Evolutionary conservation across 2,888 invertebrate genomes (phyloP), one percentile per base, ranked within the genome.

Genomic region (Nowickia ferox): DNA sequence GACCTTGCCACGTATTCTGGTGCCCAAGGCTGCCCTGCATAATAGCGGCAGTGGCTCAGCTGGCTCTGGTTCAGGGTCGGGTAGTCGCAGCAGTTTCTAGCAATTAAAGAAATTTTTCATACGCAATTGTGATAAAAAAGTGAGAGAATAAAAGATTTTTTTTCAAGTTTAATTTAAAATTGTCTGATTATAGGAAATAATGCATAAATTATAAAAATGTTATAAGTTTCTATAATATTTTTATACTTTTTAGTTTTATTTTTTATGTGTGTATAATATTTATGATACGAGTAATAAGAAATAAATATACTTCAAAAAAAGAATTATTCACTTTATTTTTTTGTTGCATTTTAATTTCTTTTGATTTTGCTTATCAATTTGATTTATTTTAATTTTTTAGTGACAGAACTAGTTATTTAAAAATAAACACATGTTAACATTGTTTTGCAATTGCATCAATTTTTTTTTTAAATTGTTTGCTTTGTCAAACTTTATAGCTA

Each of bases 51-150:
- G 66, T 57, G 75, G 88, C 59, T 51, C 87, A 42, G 83, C 84
- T 13, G 74, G 87, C n/a, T 86, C 87, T 22, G 87, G 88, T 42
- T 72, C 87, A 9, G 84, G 84, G 9, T 63, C 87, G 63, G 86
- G 87, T 6, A 84, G 87, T 19, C 90, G 91, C 85, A 88, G 91
- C 78, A 89, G 91, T 87, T 91, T 91, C 90, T 91, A 91, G 91
- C 91, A 91, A 88, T 91, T 91, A 91, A 91, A 91, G 90, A 91
- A 91, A 89, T 90, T 91, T 89, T 91, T 91, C 90, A 90, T 91
- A 90, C 91, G 91, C 89, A 91, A 91, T 91, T 91, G 91, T 91
- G 91, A 91, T 91, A 91, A 91, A 91, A 91, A 91, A 85, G 85
- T 85, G 75, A 85, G 88, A 90, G 89, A 87, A 84, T 80, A 79